Evolutionary conservation across 2,113 vertebrate genomes (phyloP), one percentile per base, ranked within the genome.

Genomic region (Burhinus oedicnemus): DNA sequence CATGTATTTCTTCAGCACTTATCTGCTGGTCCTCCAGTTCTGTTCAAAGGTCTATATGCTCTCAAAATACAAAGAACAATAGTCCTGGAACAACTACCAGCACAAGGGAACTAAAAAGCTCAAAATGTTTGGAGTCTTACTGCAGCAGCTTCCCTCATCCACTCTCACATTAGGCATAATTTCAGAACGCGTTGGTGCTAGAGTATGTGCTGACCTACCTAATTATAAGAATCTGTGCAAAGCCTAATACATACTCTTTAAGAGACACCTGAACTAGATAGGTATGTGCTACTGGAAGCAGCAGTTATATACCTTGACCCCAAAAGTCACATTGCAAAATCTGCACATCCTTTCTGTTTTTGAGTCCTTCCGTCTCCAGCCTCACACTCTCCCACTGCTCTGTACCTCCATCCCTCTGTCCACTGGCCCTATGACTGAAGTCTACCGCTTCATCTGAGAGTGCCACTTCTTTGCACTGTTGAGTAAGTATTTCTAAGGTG

Each of bases 1-100:
- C 58, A 2, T 77, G 57, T 85, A 90, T 90, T 96, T 94, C 66
- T 75, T 95, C 54, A 90, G 87, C 36, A 72, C 49, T 91, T 88
- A 85, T 69, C 91, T 95, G 30, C 45, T 62, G 62, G 52, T 83
- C 62, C 66, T 81, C 16, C 10, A 29, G 57, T 87, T 90, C 82
- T 91, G 84, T 85, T 17, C 0, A 0, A 91, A 90, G 57, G 47
- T 7, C 78, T 87, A 7, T 5, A 12, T 42, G 47, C 47, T 82
- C 69, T 79, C 34, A 40, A 71, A 66, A 58, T 12, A 76, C 55
- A 84, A 64, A 87, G 36, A 84, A 77, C 38, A 66, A 32, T 15
- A 80, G 38, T 10, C 38, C 27, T 72, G 54, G 42, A 85, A 87
- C 30, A 80, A 65, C 26, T 23, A 45, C 6, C 12, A 83, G 47